Base-by-base conservation (phyloP, 35 echinoderm and acorn worm genomes). In the Hemicentrotus pulcherrimus region DNA sequence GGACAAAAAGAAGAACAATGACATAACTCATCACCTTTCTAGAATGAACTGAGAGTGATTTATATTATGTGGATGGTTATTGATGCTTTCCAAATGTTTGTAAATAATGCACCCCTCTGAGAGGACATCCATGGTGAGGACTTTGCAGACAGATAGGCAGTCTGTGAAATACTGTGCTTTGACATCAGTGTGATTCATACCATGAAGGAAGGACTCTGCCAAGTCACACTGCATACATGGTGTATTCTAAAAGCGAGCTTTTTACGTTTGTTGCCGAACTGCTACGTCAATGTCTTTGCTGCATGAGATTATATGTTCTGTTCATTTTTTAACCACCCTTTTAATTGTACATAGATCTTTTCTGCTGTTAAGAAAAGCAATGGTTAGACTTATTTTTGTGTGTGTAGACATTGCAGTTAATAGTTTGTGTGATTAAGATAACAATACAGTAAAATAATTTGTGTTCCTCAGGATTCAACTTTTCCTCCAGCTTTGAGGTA, bases 241-340 rank as follows among this genome's bases (percentile, higher is more conserved):
- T 78, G 65, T 78, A 78, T 78, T 78, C 65, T 78, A 8, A 11
- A 78, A 78, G 65, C 19, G 22, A 78, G 65, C 65, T 78, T 78
- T 78, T 71, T 78, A 55, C 15, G 50, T 78, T 78, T 78, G 52
- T 78, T 78, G 65, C 65, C 5, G 65, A 78, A 78, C 65, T 78
- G 24, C 65, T 78, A 78, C 28, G 65, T 78, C 28, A 78, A 78
- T 78, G 65, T 78, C 65, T 78, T 78, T 78, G 65, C 65, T 78
- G 65, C 65, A 78, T 78, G 65, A 28, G 65, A 78, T 15, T 78
- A 78, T 78, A 78, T 28, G 65, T 78, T 78, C 19, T 28, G 7
- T 78, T 78, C 19, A 78, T n/a, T 78, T 78, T 78, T 78, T 78
- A 78, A 78, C 65, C 65, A 78, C 65, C 65, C 65, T 78, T 78